These are phyloP conservation scores for Watsonalla binaria DNA, from an alignment of 2,888 invertebrate species.

Conservation along the genomic window DNA sequence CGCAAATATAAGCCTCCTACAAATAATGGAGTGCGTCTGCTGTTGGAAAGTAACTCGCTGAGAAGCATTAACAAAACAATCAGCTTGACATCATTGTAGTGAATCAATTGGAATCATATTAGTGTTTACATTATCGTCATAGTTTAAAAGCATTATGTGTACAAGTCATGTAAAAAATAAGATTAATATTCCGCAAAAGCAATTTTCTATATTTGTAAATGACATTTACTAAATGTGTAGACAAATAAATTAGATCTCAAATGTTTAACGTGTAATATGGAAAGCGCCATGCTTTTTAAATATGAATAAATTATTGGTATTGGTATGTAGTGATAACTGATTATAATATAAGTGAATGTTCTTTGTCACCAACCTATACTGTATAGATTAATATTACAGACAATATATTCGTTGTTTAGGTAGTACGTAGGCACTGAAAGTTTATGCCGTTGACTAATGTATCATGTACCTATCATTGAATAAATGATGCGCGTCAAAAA, in stretches of 20 bases:
- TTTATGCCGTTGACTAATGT: slow-evolving; percentile 75
- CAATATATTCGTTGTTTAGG: slow-evolving; percentile 76
- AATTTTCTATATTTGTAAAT: slow-evolving; percentile 60
- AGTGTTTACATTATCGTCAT: not conserved
- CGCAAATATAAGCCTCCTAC: too few relatives aligned
- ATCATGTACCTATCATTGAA: slow-evolving; percentile 68
- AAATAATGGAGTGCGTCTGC: too few relatives aligned
- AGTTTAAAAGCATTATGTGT: not conserved
- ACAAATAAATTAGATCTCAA: slow-evolving; percentile 22
- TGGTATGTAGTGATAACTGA: slow-evolving; percentile 2
- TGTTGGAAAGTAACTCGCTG: too few relatives aligned
- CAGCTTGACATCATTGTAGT: too few relatives aligned
- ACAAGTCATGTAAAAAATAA: slow-evolving; percentile 8
- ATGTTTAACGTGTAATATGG: slow-evolving; percentile 20
- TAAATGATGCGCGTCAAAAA: slow-evolving; percentile 66
- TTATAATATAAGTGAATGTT: slow-evolving; percentile 39
- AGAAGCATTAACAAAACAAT: too few relatives aligned
- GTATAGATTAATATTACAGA: slow-evolving; percentile 67
- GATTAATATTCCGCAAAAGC: slow-evolving; percentile 27
- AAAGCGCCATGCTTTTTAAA: slow-evolving; percentile 26
- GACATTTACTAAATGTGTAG: too few relatives aligned
- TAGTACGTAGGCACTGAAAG: slow-evolving; percentile 74
- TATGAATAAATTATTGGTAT: slow-evolving; percentile 15
- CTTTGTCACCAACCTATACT: slow-evolving; percentile 57
- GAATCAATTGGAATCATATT: too few relatives aligned